Evolutionary conservation across 35 echinoderm and acorn worm genomes (phyloP).

Genomic region (Chiridota heheva): DNA sequence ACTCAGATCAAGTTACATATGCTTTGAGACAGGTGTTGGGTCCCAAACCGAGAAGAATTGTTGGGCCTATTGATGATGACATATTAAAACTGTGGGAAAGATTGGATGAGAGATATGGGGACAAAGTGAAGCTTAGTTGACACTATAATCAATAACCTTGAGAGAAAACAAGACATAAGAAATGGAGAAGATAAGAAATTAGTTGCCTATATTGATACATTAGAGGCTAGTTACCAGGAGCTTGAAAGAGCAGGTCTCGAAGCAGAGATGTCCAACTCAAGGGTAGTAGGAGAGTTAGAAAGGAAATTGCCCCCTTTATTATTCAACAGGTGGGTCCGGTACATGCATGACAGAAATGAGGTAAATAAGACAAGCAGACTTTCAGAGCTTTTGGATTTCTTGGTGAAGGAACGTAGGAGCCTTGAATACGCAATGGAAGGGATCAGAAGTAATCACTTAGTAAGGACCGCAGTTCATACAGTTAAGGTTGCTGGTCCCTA

Average conservation of each 20-base stretch:
- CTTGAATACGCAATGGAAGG: slow-evolving; percentile 37
- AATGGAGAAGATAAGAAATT: slow-evolving; percentile 33
- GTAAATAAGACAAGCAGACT: slow-evolving; percentile 43
- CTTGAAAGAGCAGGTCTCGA: slow-evolving; percentile 38
- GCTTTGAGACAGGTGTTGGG: slow-evolving; percentile 19
- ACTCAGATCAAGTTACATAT: slow-evolving; percentile 7
- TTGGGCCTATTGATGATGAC: slow-evolving; percentile 41
- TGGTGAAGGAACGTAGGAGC: slow-evolving; percentile 27
- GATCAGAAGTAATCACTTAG: slow-evolving; percentile 41
- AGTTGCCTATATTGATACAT: slow-evolving; percentile 10
- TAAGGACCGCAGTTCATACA: too few relatives aligned
- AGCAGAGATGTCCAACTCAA: slow-evolving; percentile 45
- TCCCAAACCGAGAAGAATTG: neutral
- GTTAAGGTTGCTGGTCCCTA: too few relatives aligned
- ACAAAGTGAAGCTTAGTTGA: slow-evolving; percentile 42
- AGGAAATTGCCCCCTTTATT: slow-evolving; percentile 20
- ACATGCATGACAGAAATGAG: slow-evolving; percentile 32
- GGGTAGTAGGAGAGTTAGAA: slow-evolving; percentile 49
- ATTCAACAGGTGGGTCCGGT: slow-evolving; percentile 23
- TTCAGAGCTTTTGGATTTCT: slow-evolving; percentile 18
- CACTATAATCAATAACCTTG: slow-evolving; percentile 17
- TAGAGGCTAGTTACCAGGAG: slow-evolving; percentile 46
- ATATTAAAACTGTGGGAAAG: slow-evolving; percentile 29
- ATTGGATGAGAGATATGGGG: slow-evolving; percentile 43
- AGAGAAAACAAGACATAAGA: slow-evolving; percentile 9